Conservation (phyloP, 2,888 invertebrate species). For the Drosophila vallismaia region DNA sequence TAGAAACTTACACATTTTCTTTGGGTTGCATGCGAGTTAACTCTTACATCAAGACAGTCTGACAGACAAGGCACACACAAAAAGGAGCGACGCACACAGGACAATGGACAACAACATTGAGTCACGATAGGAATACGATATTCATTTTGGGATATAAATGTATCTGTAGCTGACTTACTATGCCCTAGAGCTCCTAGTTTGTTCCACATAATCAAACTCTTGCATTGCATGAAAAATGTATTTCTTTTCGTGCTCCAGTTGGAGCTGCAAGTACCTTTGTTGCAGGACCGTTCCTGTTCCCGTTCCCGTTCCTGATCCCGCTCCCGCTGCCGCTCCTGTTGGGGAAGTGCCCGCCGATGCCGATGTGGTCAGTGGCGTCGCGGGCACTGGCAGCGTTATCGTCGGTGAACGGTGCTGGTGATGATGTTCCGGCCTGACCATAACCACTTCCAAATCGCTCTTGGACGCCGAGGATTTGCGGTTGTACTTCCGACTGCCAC, state of each 20-base stretch:
- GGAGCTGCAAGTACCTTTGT: slow-evolving; percentile 76
- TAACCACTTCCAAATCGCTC: slow-evolving; percentile 64
- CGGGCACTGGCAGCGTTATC: slow-evolving; percentile 62
- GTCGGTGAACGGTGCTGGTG: slow-evolving; percentile 72
- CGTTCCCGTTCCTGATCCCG: slow-evolving; percentile 21
- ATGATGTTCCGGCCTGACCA: slow-evolving; percentile 60
- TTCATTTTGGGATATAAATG: slow-evolving; percentile 32
- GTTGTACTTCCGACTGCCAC: slow-evolving; percentile 69
- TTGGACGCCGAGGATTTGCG: slow-evolving; percentile 57
- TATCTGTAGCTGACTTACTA: slow-evolving; percentile 67
- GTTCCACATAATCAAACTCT: slow-evolving; percentile 72
- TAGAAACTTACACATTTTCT: slow-evolving; percentile 4
- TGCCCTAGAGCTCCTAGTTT: slow-evolving; percentile 68
- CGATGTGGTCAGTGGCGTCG: slow-evolving; percentile 18
- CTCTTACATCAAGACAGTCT: slow-evolving; percentile 6
- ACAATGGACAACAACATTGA: slow-evolving; percentile 54
- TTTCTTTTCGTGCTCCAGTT: slow-evolving; percentile 72
- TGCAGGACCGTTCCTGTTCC: slow-evolving; percentile 61
- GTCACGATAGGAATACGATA: slow-evolving; percentile 56
- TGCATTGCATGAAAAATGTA: slow-evolving; percentile 73
- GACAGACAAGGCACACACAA: slow-evolving; percentile 31
- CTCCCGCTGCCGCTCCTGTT: slow-evolving; percentile 27
- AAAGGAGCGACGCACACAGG: slow-evolving; percentile 11
- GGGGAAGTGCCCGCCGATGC: slow-evolving; percentile 32
- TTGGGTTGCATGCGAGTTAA: slow-evolving; percentile 47